These are phyloP conservation scores for Hippasteria phrygiana DNA, from an alignment of 53 echinoderm and acorn worm species.

Conservation along the genomic window DNA sequence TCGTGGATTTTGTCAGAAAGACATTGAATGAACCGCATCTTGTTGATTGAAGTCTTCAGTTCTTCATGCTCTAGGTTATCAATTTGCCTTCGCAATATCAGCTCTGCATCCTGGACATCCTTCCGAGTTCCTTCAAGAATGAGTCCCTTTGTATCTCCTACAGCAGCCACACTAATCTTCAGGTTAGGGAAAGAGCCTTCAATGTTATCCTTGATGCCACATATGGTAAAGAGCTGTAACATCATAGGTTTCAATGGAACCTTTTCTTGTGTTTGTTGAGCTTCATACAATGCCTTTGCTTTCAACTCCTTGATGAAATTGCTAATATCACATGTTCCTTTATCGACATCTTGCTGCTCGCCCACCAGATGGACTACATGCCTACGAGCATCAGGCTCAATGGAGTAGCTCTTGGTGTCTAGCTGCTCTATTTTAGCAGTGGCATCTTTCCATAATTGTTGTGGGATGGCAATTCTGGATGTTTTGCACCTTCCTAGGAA, in stretches of 20 bases:
- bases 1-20: slow-evolving; percentile 60
- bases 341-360: slow-evolving; percentile 23
- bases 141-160: neutral
- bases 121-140: slow-evolving; percentile 49
- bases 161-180: slow-evolving; percentile 12
- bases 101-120: slow-evolving; percentile 24
- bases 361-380: slow-evolving; percentile 28
- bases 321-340: neutral
- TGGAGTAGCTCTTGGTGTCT: neutral
- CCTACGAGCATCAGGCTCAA: neutral
- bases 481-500: slow-evolving; percentile 29
- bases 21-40: neutral
- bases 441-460: slow-evolving; percentile 31
- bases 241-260: neutral
- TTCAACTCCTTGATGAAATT: slow-evolving; percentile 18
- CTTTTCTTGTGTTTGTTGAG: slow-evolving; percentile 11
- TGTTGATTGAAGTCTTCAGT: slow-evolving; percentile 4
- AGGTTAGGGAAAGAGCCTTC: slow-evolving; percentile 31
- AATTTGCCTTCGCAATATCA: slow-evolving; percentile 6
- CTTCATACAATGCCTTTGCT: slow-evolving; percentile 42
- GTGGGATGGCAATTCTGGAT: slow-evolving; percentile 9
- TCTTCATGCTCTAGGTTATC: neutral
- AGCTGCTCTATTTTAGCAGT: neutral
- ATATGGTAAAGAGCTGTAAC: slow-evolving; percentile 29
- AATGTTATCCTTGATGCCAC: slow-evolving; percentile 20